Percentiles rank a stretch among this genome's conserved stretches.
Evolutionary conservation across 1,140 invertebrate genomes (phyloP).

Genomic region (Caerostris extrusa): DNA sequence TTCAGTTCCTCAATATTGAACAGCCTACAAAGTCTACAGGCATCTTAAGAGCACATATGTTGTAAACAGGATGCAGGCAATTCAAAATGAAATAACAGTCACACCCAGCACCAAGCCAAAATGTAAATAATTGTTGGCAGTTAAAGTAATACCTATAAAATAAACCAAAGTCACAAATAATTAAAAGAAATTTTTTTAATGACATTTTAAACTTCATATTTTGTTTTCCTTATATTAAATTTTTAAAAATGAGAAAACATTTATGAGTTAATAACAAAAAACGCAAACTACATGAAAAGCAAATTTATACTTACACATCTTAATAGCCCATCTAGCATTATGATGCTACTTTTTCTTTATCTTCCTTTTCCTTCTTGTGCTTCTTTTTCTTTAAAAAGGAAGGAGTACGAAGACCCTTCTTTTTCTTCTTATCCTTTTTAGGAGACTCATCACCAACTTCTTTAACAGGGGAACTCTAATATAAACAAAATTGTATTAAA

Average conservation of each 20-base stretch:
- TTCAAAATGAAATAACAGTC: constrained; percentile 69
- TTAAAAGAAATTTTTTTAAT: not conserved
- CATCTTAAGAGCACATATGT: constrained; percentile 44
- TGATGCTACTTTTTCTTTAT: constrained; percentile 76
- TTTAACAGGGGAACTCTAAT: constrained; percentile 89
- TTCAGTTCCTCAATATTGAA: constrained; percentile 53
- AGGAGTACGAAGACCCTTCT: constrained; percentile 94
- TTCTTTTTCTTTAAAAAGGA: constrained; percentile 97
- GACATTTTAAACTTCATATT: not conserved
- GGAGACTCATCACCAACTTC: constrained; percentile 93
- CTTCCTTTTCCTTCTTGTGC: constrained; percentile 91
- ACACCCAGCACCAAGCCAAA: constrained; percentile 77
- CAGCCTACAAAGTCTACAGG: constrained; percentile 52
- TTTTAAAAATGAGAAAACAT: not conserved
- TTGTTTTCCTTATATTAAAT: not conserved
- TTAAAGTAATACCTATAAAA: constrained; percentile 51
- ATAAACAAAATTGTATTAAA: not conserved
- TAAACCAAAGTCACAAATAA: not conserved
- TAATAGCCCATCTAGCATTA: constrained; percentile 53
- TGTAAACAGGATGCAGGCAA: constrained; percentile 63
- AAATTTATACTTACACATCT: constrained; percentile 31
- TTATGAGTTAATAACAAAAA: not conserved
- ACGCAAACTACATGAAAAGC: not conserved
- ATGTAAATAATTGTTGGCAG: constrained; percentile 75
- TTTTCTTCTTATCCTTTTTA: constrained; percentile 87